Conservation (phyloP, 2,113 vertebrate species). For the Nesogale talazaci region DNA sequence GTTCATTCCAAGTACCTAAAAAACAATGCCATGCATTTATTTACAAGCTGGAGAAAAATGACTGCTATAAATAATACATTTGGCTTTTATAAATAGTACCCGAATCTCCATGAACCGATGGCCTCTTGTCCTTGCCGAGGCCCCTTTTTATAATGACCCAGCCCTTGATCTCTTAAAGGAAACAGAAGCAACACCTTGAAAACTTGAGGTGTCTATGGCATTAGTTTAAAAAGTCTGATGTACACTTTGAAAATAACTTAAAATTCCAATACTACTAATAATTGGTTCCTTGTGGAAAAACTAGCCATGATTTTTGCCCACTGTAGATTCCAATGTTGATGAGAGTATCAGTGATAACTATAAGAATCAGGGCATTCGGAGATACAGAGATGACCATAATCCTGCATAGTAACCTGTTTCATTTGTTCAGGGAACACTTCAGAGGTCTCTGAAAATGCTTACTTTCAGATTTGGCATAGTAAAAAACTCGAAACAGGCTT, state of each 20-base stretch:
- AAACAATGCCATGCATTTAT: slow-evolving; percentile 32
- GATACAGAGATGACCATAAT: background rate
- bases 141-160: background rate
- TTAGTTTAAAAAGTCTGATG: too few species aligned
- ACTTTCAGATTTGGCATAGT: background rate
- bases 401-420: background rate
- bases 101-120: background rate
- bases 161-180: background rate
- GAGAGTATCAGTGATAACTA: background rate
- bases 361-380: background rate
- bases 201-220: too few species aligned
- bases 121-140: background rate
- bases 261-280: background rate
- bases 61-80: background rate
- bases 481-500: background rate
- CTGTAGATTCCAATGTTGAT: background rate
- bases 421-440: background rate
- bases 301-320: background rate
- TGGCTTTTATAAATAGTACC: slow-evolving; percentile 7
- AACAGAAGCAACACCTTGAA: too few species aligned
- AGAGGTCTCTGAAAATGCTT: background rate
- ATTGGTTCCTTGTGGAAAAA: background rate
- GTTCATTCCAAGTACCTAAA: slow-evolving; percentile 43
- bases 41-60: slow-evolving; percentile 2
- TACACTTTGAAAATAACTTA: background rate